Evolutionary conservation across 2,797 vertebrate genomes (phyloP).

Genomic region (Coendou prehensilis): DNA sequence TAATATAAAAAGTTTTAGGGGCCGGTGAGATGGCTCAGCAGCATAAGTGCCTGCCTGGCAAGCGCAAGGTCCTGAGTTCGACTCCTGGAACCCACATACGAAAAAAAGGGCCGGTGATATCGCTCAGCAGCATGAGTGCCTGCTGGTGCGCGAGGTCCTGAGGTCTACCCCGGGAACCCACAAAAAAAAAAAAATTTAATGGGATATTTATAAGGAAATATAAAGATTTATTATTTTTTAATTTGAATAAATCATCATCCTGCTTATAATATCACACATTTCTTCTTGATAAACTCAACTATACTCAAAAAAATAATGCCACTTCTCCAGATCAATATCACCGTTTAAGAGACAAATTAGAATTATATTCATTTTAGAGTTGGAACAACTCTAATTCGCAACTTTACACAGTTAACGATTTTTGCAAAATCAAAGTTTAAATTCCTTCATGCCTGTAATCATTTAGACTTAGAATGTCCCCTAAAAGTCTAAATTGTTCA

Average conservation of each 20-base stretch:
- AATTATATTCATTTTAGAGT: neutral
- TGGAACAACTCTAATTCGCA: neutral
- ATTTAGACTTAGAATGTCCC: neutral
- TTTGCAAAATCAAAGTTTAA: neutral
- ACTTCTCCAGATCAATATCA: neutral
- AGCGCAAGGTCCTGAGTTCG: too few relatives aligned
- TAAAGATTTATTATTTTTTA: neutral
- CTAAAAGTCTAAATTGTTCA: neutral
- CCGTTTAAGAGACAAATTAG: constrained; percentile 23
- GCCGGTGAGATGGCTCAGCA: too few relatives aligned
- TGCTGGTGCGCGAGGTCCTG: too few relatives aligned
- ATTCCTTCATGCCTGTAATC: neutral
- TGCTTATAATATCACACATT: neutral
- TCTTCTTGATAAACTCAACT: constrained; percentile 8
- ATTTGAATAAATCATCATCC: neutral
- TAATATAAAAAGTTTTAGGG: constrained; percentile 18
- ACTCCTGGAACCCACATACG: too few relatives aligned
- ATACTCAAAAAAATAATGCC: neutral
- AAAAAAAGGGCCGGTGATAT: too few relatives aligned
- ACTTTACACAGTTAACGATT: neutral
- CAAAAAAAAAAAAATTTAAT: neutral
- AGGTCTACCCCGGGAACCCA: too few relatives aligned
- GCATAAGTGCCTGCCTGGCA: too few relatives aligned
- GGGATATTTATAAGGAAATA: constrained; percentile 13
- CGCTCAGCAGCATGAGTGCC: too few relatives aligned